phyloP scores from a whole-genome alignment of 2,113 vertebrate genomes.

The Entelurus aequoreus region DNA sequence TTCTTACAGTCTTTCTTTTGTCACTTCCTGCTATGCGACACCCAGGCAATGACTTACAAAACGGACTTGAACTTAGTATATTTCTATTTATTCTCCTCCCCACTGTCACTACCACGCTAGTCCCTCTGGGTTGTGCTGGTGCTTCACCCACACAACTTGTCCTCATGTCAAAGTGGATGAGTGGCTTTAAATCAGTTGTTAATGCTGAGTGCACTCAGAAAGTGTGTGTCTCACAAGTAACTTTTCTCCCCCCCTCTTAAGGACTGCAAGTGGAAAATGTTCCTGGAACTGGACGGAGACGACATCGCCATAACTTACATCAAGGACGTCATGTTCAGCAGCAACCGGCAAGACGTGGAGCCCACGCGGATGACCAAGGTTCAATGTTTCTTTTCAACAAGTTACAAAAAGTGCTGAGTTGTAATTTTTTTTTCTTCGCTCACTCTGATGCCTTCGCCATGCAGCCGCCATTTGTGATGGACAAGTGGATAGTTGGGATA shows the following conservation, averaged over 20 bases:
- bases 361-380: constrained; percentile 93
- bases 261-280: constrained; percentile 99
- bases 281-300: constrained; percentile 96
- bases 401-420: background rate
- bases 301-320: constrained; percentile 94
- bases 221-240: constrained; percentile 15
- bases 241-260: constrained; percentile 64
- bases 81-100: too few species aligned
- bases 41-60: too few species aligned
- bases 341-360: constrained; percentile 83
- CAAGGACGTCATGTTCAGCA: constrained; percentile 93
- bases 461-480: constrained; percentile 98
- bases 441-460: constrained; percentile 44
- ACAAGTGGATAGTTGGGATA: constrained; percentile 93
- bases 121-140: constrained; percentile 77
- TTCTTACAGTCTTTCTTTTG: too few species aligned
- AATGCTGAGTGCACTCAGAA: constrained; percentile 9
- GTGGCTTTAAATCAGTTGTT: constrained; percentile 2
- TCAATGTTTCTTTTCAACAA: background rate
- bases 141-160: constrained; percentile 56
- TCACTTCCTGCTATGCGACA: too few species aligned
- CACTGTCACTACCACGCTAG: constrained; percentile 30
- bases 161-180: constrained; percentile 9
- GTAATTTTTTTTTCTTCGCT: background rate
- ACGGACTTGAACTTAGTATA: too few species aligned